Percentiles rank a stretch among this genome's conserved stretches.
Conservation (phyloP, 2,888 invertebrate species). For the Plagodis pulveraria region DNA sequence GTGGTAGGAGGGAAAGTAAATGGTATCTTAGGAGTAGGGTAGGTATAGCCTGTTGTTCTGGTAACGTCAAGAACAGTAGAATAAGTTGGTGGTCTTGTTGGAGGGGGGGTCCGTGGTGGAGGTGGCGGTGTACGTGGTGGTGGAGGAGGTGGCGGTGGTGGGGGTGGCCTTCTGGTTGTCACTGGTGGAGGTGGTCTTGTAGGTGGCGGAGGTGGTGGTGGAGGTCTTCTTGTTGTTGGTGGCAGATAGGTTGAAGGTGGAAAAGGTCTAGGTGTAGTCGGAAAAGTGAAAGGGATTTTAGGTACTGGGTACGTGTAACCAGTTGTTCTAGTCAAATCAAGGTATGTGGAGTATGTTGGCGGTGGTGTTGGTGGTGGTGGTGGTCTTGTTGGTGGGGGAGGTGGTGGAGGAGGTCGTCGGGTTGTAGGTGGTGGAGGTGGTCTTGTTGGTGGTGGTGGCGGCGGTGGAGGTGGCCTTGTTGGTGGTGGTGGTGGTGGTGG, state of each 20-base stretch:
- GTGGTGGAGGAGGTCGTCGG: conserved; percentile 29
- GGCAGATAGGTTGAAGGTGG: conserved; percentile 28
- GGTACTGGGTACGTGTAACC: conserved; percentile 62
- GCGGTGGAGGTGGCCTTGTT: conserved; percentile 23
- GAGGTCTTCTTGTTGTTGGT: conserved; percentile 31
- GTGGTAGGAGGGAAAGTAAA: conserved; percentile 41
- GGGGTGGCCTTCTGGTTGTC: conserved; percentile 32
- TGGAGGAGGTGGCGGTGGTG: conserved; percentile 24
- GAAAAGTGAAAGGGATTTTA: conserved; percentile 53
- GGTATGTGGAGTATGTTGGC: conserved; percentile 40
- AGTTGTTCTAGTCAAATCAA: conserved; percentile 49
- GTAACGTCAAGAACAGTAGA: conserved; percentile 35
- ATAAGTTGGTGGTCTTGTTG: conserved; percentile 27
- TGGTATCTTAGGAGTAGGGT: conserved; percentile 48
- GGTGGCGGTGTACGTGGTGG: conserved; percentile 37
- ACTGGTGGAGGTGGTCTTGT: conserved; percentile 31
- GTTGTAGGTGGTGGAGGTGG: conserved; percentile 17
- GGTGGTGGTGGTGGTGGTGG: conserved; percentile 25
- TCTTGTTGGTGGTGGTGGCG: conserved; percentile 11
- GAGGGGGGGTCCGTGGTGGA: conserved; percentile 23
- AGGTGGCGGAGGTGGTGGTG: conserved; percentile 37
- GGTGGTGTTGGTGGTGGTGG: conserved; percentile 27
- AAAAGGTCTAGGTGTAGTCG: conserved; percentile 28
- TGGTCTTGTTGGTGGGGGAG: conserved; percentile 13
- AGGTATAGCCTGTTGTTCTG: conserved; percentile 57